Conservation (phyloP, 1,140 invertebrate genomes). For the Hesperophylax magnus region DNA sequence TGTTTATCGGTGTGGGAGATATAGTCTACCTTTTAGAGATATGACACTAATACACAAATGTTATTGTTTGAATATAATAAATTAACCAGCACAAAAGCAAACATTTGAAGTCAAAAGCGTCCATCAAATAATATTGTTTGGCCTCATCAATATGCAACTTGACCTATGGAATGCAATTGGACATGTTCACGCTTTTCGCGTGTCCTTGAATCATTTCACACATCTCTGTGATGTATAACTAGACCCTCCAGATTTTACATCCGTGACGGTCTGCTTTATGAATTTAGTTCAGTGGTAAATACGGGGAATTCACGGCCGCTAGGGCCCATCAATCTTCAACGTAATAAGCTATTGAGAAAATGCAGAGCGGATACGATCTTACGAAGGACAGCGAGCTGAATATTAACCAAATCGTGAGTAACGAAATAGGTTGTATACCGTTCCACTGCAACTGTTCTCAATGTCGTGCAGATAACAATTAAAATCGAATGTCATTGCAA, state of each 20-base stretch:
- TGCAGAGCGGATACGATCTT: too few relatives aligned
- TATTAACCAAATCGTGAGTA: too few relatives aligned
- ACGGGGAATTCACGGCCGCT: neutral
- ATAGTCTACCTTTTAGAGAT: too few relatives aligned
- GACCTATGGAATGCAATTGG: slow-evolving; percentile 17
- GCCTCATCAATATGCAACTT: neutral
- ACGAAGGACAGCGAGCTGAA: too few relatives aligned
- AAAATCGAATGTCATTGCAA: too few relatives aligned
- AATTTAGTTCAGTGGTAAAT: neutral
- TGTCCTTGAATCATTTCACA: neutral
- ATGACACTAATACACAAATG: too few relatives aligned
- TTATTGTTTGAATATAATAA: too few relatives aligned
- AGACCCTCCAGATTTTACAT: neutral
- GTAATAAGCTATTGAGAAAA: neutral
- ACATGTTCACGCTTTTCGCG: neutral
- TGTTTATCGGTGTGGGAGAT: too few relatives aligned
- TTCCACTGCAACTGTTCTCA: too few relatives aligned
- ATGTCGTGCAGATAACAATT: too few relatives aligned
- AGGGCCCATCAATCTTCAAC: neutral
- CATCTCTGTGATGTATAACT: neutral
- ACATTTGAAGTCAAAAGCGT: neutral
- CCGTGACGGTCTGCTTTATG: slow-evolving; percentile 7
- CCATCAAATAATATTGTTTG: neutral
- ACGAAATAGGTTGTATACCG: too few relatives aligned
- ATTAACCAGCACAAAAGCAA: neutral